Evolutionary conservation across 2,797 vertebrate genomes (phyloP).

Genomic region (Ara ararauna): DNA sequence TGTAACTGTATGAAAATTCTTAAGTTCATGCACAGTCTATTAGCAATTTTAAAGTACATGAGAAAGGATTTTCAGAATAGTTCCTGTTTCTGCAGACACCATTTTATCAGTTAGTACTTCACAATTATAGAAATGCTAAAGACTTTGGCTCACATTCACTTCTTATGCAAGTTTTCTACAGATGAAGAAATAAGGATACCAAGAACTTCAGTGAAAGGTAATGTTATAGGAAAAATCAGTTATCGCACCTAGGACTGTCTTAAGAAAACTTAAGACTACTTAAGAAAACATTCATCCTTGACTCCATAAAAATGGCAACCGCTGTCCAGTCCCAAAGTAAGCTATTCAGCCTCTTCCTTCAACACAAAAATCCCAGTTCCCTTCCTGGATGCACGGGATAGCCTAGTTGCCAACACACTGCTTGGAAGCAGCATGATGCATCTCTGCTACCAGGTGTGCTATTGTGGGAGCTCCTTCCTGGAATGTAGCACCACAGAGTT

Average conservation of each 20-base stretch:
- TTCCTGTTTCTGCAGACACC: background rate
- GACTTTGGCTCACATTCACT: background rate
- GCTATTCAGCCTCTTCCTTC: background rate
- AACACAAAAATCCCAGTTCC: background rate
- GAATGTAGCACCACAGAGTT: background rate
- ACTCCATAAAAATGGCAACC: background rate
- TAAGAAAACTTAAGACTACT: background rate
- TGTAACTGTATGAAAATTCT: background rate
- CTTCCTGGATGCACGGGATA: fast-evolving
- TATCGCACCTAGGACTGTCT: background rate
- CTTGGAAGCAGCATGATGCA: fast-evolving
- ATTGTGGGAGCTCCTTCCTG: background rate
- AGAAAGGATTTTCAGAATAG: background rate
- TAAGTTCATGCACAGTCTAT: background rate
- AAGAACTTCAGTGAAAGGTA: background rate
- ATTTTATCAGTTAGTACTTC: background rate
- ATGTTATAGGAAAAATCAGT: background rate
- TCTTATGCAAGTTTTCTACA: background rate
- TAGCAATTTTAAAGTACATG: background rate
- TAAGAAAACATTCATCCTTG: background rate
- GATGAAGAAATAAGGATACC: background rate
- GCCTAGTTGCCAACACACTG: too few relatives aligned
- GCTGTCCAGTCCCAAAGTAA: background rate
- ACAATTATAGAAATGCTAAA: background rate
- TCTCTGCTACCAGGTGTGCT: background rate